Conservation (phyloP, 1,140 invertebrate genomes). For the Ips nitidus region DNA sequence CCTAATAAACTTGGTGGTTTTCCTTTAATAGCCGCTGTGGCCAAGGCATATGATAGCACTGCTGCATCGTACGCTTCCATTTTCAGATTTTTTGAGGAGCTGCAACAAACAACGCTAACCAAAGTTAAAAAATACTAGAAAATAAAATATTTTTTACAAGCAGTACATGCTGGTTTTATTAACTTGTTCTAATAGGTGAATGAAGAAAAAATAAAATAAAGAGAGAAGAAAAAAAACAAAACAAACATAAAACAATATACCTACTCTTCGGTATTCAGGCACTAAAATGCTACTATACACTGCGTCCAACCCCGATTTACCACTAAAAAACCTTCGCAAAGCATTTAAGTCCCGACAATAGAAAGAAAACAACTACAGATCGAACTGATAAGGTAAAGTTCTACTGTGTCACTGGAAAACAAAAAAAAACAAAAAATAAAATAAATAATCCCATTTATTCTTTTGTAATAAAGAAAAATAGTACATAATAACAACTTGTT, state of each 20-base stretch:
- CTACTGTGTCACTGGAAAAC: constrained; percentile 12
- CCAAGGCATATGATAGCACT: constrained; percentile 52
- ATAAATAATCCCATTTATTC: constrained; percentile 52
- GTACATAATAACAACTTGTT: constrained; percentile 45
- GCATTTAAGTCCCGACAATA: no score
- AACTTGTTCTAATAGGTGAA: neutral
- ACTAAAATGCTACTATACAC: no score
- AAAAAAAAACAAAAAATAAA: constrained; percentile 45
- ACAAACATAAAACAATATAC: no score
- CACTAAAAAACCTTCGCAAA: no score
- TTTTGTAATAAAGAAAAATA: constrained; percentile 50
- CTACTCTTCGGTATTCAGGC: no score
- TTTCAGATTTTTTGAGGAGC: constrained; percentile 65
- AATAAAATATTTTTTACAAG: neutral
- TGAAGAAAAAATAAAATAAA: constrained; percentile 8
- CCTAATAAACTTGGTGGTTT: constrained; percentile 41
- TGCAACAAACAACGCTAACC: constrained; percentile 46
- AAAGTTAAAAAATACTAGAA: neutral
- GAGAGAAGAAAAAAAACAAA: no score
- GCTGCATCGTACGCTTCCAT: constrained; percentile 59
- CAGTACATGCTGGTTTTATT: neutral
- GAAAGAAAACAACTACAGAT: constrained; percentile 1
- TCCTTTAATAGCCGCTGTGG: constrained; percentile 53
- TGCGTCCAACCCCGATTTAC: no score
- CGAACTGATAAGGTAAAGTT: neutral